These are phyloP conservation scores for Drosophila bipectinata DNA, from an alignment of 1,140 invertebrate genomes.

Conservation along the genomic window DNA sequence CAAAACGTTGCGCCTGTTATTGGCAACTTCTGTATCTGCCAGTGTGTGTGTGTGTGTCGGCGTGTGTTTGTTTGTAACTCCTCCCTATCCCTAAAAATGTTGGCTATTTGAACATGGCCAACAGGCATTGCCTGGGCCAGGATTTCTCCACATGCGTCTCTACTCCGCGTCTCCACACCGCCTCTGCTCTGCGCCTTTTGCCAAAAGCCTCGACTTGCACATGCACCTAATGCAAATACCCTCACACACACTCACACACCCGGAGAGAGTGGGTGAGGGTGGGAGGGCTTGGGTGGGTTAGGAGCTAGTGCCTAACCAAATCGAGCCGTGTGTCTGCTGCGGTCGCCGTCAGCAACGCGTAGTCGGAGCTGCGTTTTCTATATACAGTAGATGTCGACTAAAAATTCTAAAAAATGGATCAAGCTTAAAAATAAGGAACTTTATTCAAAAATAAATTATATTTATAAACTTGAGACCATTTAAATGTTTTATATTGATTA, in stretches of 20 bases:
- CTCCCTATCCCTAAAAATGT: constrained; percentile 6
- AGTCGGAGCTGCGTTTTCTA: constrained; percentile 66
- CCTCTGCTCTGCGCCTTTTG: constrained; percentile 50
- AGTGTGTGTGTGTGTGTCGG: constrained; percentile 17
- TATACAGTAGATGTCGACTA: constrained; percentile 22
- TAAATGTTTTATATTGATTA: too few relatives aligned
- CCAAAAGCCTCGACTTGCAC: constrained; percentile 76
- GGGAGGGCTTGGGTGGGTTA: constrained; percentile 11
- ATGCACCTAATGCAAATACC: constrained; percentile 74
- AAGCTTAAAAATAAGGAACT: too few relatives aligned
- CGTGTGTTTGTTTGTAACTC: constrained; percentile 10
- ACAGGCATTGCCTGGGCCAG: constrained; percentile 57
- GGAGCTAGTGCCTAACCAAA: constrained; percentile 59
- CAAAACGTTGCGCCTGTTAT: constrained; percentile 72
- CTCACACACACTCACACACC: constrained; percentile 23
- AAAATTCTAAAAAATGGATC: background rate
- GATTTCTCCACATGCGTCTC: constrained; percentile 2
- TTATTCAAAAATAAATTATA: too few relatives aligned
- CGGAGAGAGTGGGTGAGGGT: background rate
- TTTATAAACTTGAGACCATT: too few relatives aligned
- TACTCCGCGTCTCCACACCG: constrained; percentile 36
- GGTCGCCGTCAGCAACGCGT: constrained; percentile 78
- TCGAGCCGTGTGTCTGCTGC: constrained; percentile 76
- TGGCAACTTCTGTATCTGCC: constrained; percentile 66
- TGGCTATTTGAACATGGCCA: constrained; percentile 75